A percentile compares a stretch with the other conserved stretches of the same genome.
These are phyloP conservation scores for Megalurothrips usitatus DNA, from an alignment of 2,888 invertebrate genomes.

Conservation along the genomic window DNA sequence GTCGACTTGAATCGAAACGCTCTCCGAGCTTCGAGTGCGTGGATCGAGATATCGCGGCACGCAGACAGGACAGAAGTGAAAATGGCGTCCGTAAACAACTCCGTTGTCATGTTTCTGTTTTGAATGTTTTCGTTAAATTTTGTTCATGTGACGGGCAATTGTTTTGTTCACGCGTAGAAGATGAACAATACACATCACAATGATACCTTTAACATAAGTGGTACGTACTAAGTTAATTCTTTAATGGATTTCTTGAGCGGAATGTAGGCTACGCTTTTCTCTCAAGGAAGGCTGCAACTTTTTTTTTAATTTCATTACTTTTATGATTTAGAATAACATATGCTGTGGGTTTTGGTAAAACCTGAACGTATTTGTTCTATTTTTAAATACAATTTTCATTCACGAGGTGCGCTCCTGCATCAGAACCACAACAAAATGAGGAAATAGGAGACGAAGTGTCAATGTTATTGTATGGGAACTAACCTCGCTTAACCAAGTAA, in stretches of 20 bases:
- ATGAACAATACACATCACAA: constrained; percentile 40
- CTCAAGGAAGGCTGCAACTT: background rate
- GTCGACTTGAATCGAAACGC: no score
- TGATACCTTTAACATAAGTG: constrained; percentile 40
- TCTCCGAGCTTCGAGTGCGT: no score
- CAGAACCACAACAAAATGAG: background rate
- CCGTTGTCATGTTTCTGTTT: constrained; percentile 13
- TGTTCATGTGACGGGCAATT: background rate
- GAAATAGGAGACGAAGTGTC: background rate
- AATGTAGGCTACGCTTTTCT: constrained; percentile 7
- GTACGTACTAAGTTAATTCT: constrained; percentile 33
- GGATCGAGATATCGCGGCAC: no score
- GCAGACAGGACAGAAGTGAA: constrained; percentile 3
- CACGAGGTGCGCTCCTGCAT: no score
- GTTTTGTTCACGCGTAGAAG: constrained; percentile 35
- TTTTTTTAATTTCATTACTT: background rate
- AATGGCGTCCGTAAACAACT: constrained; percentile 21
- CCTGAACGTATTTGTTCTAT: no score
- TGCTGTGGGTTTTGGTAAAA: no score
- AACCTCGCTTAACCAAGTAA: background rate
- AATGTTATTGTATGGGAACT: background rate
- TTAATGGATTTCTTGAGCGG: background rate
- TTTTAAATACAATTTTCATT: no score
- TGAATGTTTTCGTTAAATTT: constrained; percentile 7
- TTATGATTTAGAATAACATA: background rate